Evolutionary conservation across 1,140 invertebrate species (phyloP).

Genomic region (Lasioglossum albipes): DNA sequence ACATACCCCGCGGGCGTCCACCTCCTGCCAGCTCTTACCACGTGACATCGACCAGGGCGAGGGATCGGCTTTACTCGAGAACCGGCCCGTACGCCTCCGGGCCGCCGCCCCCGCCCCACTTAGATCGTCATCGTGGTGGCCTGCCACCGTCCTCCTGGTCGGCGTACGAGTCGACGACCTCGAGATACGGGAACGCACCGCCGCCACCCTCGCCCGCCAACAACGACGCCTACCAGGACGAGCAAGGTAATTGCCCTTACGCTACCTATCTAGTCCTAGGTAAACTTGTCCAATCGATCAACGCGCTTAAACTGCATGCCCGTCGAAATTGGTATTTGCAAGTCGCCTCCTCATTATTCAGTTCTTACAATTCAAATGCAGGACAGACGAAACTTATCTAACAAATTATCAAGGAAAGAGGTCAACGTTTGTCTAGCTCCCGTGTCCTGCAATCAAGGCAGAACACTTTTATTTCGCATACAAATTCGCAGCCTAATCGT

Average conservation of each 20-base stretch:
- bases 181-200: conserved; percentile 73
- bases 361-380: too few relatives aligned
- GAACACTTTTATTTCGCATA: too few relatives aligned
- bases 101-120: conserved; percentile 76
- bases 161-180: conserved; percentile 72
- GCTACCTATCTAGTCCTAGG: background rate
- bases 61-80: conserved; percentile 77
- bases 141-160: conserved; percentile 73
- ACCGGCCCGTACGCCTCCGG: conserved; percentile 73
- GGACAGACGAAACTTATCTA: too few relatives aligned
- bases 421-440: too few relatives aligned
- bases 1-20: conserved; percentile 73
- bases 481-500: too few relatives aligned
- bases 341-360: too few relatives aligned
- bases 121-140: conserved; percentile 75
- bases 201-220: conserved; percentile 74
- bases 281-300: too few relatives aligned
- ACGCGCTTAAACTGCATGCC: too few relatives aligned
- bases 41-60: conserved; percentile 78
- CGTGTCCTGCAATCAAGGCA: too few relatives aligned
- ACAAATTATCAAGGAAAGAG: too few relatives aligned
- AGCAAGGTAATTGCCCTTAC: conserved; percentile 65
- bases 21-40: conserved; percentile 73
- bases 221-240: conserved; percentile 73
- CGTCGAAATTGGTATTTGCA: too few relatives aligned